Evolutionary conservation across 2,797 vertebrate genomes (phyloP).

Genomic region (Coregonus suidteri): DNA sequence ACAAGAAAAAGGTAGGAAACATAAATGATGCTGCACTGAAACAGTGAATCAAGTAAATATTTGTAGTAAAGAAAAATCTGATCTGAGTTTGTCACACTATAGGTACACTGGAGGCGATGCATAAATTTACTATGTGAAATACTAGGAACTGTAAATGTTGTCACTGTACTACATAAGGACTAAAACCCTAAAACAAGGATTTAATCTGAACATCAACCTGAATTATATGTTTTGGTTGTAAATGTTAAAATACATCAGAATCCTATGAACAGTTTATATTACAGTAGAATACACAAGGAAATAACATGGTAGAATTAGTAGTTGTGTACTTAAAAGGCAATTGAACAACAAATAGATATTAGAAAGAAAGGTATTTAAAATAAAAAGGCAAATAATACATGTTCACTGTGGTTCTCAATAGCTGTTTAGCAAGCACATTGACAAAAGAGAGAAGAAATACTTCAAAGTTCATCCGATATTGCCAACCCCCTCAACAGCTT

Average conservation of each 20-base stretch:
- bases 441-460: too few species aligned
- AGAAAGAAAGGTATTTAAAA: neutral
- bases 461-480: too few species aligned
- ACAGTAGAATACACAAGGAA: neutral
- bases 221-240: neutral
- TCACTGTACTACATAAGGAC: neutral
- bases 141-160: neutral
- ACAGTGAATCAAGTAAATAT: neutral
- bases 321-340: neutral
- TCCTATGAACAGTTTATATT: neutral
- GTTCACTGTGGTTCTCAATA: too few species aligned
- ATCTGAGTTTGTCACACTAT: constrained; percentile 9
- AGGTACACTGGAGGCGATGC: neutral
- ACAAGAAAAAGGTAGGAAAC: constrained; percentile 15
- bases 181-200: neutral
- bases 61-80: too few species aligned
- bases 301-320: neutral
- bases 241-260: neutral
- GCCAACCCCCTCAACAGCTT: constrained; percentile 7
- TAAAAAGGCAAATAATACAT: too few species aligned
- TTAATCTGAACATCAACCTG: neutral
- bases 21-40: constrained; percentile 3
- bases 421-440: too few species aligned
- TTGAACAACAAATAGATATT: neutral
- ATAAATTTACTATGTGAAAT: neutral